These are phyloP conservation scores for Calidris pygmaea DNA, from an alignment of 2,113 vertebrate species.

Conservation along the genomic window DNA sequence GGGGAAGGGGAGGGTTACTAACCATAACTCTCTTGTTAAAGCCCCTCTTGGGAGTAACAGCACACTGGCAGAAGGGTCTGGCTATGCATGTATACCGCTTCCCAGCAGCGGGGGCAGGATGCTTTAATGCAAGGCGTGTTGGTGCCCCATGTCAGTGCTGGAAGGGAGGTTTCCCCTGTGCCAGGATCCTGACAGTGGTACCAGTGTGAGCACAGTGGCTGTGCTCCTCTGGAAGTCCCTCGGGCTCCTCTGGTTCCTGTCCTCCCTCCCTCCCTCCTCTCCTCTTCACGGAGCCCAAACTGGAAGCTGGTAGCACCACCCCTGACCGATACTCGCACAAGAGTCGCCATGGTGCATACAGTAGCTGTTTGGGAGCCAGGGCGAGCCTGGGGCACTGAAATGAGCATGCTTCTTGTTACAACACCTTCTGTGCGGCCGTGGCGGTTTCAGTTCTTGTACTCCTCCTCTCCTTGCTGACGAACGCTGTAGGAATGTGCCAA, in stretches of 20 bases:
- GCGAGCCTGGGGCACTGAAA: neutral
- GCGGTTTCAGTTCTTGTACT: neutral
- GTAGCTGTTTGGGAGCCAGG: neutral
- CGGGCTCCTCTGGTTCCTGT: neutral
- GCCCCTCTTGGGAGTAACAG: fast-evolving
- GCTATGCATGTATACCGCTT: fast-evolving
- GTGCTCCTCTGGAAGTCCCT: neutral
- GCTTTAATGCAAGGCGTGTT: too few species aligned
- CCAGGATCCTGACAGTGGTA: neutral
- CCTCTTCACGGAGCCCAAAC: fast-evolving
- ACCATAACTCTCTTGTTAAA: neutral
- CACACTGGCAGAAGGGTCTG: fast-evolving
- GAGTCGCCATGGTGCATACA: fast-evolving
- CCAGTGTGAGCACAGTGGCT: fast-evolving
- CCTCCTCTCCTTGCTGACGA: neutral
- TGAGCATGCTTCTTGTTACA: neutral
- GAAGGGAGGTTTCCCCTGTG: too few species aligned
- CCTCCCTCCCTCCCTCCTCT: neutral
- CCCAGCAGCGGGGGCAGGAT: neutral
- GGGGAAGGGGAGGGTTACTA: too few species aligned
- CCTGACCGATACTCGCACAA: neutral
- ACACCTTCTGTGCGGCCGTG: fast-evolving
- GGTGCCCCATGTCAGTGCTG: fast-evolving
- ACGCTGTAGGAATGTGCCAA: neutral
- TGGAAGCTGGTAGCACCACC: neutral